These are phyloP conservation scores for Amiota minor DNA, from an alignment of 2,888 invertebrate genomes.

Conservation along the genomic window DNA sequence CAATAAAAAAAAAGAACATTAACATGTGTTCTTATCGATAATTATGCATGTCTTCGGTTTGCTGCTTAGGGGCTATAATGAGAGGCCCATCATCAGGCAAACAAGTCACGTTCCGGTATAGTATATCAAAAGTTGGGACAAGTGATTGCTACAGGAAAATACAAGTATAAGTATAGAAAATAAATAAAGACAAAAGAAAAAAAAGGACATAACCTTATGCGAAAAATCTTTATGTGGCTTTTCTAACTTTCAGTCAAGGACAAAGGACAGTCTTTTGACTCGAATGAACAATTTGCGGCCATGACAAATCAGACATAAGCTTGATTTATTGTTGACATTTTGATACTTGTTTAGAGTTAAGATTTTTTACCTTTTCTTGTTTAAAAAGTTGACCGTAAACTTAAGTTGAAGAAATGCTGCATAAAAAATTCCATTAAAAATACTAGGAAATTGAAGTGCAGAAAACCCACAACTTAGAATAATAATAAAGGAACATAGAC, in stretches of 20 bases:
- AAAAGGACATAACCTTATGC: not conserved
- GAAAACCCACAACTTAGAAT: no score
- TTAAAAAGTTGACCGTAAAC: constrained; percentile 32
- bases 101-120: constrained; percentile 11
- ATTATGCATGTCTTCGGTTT: not conserved
- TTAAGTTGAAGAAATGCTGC: no score
- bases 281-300: no score
- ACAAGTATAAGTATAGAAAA: no score
- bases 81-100: not conserved
- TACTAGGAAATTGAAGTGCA: no score
- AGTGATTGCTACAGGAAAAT: no score
- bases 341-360: not conserved
- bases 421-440: no score
- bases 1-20: not conserved
- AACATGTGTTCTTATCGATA: constrained; percentile 14
- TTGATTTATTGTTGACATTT: constrained; percentile 19
- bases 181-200: not conserved
- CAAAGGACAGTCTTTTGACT: no score
- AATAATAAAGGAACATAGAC: not conserved
- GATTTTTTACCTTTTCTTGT: constrained; percentile 54
- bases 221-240: not conserved
- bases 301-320: not conserved
- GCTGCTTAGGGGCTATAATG: not conserved
- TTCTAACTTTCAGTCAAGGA: no score
- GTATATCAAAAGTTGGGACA: constrained; percentile 15